Base-by-base conservation (phyloP, 2,797 vertebrate species). In the Lates japonicus region DNA sequence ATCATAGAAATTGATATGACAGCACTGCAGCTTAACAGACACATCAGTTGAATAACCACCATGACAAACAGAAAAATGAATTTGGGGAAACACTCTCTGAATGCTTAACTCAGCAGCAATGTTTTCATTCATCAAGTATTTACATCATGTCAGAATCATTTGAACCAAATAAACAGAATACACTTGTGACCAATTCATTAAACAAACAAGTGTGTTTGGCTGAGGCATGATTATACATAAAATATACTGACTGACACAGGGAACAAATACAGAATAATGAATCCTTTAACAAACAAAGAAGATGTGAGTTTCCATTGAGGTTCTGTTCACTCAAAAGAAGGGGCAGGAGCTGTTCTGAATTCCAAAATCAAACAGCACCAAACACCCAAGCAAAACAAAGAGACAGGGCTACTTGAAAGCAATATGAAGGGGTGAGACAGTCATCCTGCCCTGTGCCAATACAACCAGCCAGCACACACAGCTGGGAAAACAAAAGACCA, bases 401-500 rank as follows among this genome's bases (percentile, higher is more conserved):
- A 82, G 29, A 29, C 55, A 20, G 33, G 14, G 46, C 48, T 42
- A 63, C 29, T 69, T 82, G 48, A 84, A 58, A 88, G 75, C 51
- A 76, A 54, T 58, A 65, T 64, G 29, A 67, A 39, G 59, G 65
- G 48, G 22, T 31, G 68, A 86, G 41, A 77, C 60, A 33, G 70
- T 13, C 20, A 20, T 44, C 72, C 51, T 48, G 74, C 62, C 72
- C 67, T 14, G 69, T 57, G 76, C 33, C 60, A 71, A 66, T 6
- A 35, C 3, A 48, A 67, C 1, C 73, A 54, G 66, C 68, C 46
- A 77, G 70, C 16, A 52, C 60, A 60, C 64, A 71, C 86, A 85
- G 76, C 83, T 86, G 87, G 63, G 73, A 82, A n/a, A 84, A 83
- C 67, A 87, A 80, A 78, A 33, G 33, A 29, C 74, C 49, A 70